Evolutionary conservation across 2,797 vertebrate species (phyloP), one percentile per base, ranked within the genome.

Genomic region (Chaetodon trifasciatus): DNA sequence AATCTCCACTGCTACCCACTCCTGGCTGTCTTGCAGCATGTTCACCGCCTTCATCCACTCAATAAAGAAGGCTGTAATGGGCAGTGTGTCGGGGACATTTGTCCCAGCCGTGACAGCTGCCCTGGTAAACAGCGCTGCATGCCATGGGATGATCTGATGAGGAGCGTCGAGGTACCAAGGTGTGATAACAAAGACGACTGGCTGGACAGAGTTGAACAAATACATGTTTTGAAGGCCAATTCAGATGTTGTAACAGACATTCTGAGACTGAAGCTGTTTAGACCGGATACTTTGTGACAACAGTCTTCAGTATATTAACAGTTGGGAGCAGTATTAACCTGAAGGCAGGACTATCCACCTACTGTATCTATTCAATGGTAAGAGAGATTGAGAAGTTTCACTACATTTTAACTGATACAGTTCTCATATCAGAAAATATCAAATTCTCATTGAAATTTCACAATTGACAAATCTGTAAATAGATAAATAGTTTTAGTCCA

Each of bases 61-160:
- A 9, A 85, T 85, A 81, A 87, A 74, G 80, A 75, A 50, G 85
- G 57, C 82, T 68, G 69, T 88, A 88, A 86, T 82, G 80, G 79
- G 67, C 72, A 74, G 46, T 21, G 74, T 76, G 82, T 81, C 83
- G 69, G 32, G 66, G 71, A 79, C 82, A 91, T 89, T 91, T 67
- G 73, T 91, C 72, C 69, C 71, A 70, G 56, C 70, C 47, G 6
- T 83, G 89, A 88, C 80, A 90, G 89, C 87, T 91, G 91, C 87
- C 89, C 90, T 84, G 89, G 85, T 91, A 88, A 92, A 93, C 82
- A 70, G 67, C 39, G 23, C 76, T 52, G 72, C 79, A 74, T 71
- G 82, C 86, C 52, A 44, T 78, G 78, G 88, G 83, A 70, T 74
- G 68, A 86, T 88, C 89, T 83, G 86, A 84, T 83, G 79, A 86